Evolutionary conservation across 2,888 invertebrate genomes (phyloP).

Genomic region (Chloromyia formosa): DNA sequence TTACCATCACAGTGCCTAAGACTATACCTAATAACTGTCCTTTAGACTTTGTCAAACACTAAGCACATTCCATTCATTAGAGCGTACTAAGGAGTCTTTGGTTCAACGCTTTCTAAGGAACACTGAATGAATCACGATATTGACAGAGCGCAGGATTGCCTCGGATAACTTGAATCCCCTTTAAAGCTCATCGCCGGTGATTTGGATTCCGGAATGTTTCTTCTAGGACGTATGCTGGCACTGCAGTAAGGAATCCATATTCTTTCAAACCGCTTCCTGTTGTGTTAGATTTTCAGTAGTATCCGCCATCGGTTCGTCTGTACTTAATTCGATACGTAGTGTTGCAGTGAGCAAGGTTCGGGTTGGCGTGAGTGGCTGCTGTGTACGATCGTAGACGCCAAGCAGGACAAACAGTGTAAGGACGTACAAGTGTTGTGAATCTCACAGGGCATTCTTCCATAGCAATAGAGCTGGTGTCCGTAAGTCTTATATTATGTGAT

Average conservation of each 20-base stretch:
- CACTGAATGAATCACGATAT: neutral
- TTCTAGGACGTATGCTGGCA: neutral
- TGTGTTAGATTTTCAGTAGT: neutral
- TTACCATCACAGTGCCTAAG: no score
- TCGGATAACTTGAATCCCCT: neutral
- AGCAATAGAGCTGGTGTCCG: no score
- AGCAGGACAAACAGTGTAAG: neutral
- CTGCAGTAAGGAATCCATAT: neutral
- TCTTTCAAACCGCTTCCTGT: neutral
- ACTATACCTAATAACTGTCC: neutral
- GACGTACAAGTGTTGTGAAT: neutral
- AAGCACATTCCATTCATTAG: neutral
- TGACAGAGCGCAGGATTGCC: neutral
- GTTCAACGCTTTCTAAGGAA: neutral
- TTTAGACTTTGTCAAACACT: neutral
- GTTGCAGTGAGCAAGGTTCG: neutral
- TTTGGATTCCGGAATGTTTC: neutral
- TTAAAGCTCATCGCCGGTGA: neutral
- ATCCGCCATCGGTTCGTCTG: neutral
- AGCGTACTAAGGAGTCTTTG: neutral
- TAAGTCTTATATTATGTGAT: no score
- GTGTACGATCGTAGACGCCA: neutral
- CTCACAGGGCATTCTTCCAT: no score
- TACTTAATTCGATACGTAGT: neutral
- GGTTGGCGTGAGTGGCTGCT: neutral